Percentiles rank a stretch among this genome's conserved stretches.
Conservation (phyloP, 2,888 invertebrate species). For the Epinotia ramella region DNA sequence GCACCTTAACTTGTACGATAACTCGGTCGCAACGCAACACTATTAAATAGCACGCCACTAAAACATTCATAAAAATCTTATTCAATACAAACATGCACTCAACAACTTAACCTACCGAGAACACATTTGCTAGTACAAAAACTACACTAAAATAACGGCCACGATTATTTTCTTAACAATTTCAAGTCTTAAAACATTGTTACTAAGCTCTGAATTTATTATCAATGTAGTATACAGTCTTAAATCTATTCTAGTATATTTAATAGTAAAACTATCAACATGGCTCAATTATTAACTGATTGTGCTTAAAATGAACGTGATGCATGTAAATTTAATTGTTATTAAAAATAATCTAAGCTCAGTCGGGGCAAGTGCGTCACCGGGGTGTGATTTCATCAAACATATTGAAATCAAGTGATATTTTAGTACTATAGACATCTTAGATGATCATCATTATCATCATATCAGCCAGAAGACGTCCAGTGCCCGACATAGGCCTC, state of each 20-base stretch:
- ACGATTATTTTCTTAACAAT: constrained; percentile 48
- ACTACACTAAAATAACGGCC: constrained; percentile 49
- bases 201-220: constrained; percentile 73
- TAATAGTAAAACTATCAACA: constrained; percentile 55
- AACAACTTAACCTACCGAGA: constrained; percentile 63
- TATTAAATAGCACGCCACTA: constrained; percentile 16
- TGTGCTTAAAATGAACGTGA: constrained; percentile 25
- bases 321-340: constrained; percentile 21
- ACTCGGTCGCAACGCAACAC: constrained; percentile 21
- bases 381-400: too few species aligned
- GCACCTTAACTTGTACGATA: background rate
- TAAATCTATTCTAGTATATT: constrained; percentile 35
- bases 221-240: constrained; percentile 56
- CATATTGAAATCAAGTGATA: too few species aligned
- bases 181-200: constrained; percentile 54
- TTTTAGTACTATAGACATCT: too few species aligned
- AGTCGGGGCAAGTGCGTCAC: too few species aligned
- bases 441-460: too few species aligned
- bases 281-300: constrained; percentile 24
- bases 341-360: background rate
- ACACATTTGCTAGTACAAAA: constrained; percentile 68
- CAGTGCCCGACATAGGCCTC: too few species aligned
- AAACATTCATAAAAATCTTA: constrained; percentile 42
- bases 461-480: too few species aligned
- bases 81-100: constrained; percentile 43